Evolutionary conservation across 2,888 invertebrate species (phyloP).

Genomic region (Monochamus alternatus): DNA sequence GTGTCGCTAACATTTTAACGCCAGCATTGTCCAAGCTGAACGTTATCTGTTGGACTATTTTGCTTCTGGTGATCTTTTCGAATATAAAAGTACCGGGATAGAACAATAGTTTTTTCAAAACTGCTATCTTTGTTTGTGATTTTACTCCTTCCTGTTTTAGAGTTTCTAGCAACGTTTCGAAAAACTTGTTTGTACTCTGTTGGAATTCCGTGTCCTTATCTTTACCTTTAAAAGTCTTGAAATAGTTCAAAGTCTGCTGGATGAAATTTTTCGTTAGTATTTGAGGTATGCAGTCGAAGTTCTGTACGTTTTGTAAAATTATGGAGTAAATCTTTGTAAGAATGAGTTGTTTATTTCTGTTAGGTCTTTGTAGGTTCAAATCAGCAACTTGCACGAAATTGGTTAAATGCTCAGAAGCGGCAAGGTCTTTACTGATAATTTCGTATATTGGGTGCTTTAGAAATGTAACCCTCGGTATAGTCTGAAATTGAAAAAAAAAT

Average conservation of each 20-base stretch:
- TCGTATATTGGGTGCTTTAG: conserved; percentile 79
- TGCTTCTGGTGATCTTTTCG: conserved; percentile 81
- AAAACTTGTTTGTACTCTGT: conserved; percentile 74
- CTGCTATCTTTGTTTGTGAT: conserved; percentile 73
- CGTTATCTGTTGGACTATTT: conserved; percentile 78
- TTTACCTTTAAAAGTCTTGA: conserved; percentile 74
- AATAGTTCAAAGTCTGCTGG: conserved; percentile 77
- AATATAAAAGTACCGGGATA: conserved; percentile 83
- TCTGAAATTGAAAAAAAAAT: conserved; percentile 69
- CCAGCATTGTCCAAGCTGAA: conserved; percentile 75
- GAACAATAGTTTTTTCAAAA: conserved; percentile 78
- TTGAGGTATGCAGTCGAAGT: conserved; percentile 72
- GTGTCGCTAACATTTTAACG: conserved; percentile 76
- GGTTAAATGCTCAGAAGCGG: conserved; percentile 72
- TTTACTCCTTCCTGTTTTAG: conserved; percentile 72
- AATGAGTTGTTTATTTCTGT: conserved; percentile 76
- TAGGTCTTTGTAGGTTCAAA: conserved; percentile 72
- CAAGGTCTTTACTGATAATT: conserved; percentile 74
- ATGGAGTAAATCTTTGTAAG: conserved; percentile 76
- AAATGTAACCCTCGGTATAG: conserved; percentile 74
- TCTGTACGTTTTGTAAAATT: conserved; percentile 71
- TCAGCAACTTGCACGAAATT: conserved; percentile 76
- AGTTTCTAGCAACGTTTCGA: conserved; percentile 72
- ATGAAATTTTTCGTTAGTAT: conserved; percentile 79
- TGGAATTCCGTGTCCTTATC: conserved; percentile 76